Evolutionary conservation across 2,113 vertebrate species (phyloP).

Genomic region (Arothron firmamentum): DNA sequence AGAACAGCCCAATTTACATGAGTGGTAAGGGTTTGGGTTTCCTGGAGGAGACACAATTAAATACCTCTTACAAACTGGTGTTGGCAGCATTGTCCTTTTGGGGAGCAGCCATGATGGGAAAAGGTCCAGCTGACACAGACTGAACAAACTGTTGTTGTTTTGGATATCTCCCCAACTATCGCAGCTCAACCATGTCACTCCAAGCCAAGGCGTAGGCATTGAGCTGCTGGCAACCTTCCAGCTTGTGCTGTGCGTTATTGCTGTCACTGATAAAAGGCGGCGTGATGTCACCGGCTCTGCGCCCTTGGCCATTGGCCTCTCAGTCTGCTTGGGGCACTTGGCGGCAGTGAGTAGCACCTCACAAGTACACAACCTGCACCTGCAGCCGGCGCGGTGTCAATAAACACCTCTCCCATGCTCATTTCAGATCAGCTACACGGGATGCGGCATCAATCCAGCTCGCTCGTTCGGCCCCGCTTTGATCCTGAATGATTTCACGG

Average conservation of each 20-base stretch:
- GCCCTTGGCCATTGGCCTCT: slow-evolving; percentile 91
- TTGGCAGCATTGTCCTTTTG: slow-evolving; percentile 10
- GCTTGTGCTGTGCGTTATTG: slow-evolving; percentile 93
- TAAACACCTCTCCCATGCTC: slow-evolving; percentile 19
- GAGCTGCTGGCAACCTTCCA: slow-evolving; percentile 94
- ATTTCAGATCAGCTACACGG: slow-evolving; percentile 91
- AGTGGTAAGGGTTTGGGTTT: slow-evolving; percentile 5
- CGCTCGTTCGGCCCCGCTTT: slow-evolving; percentile 91
- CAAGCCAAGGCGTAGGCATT: slow-evolving; percentile 87
- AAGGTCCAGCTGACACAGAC: slow-evolving; percentile 22
- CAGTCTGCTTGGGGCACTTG: slow-evolving; percentile 89
- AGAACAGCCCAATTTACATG: background rate
- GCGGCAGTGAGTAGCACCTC: slow-evolving; percentile 81
- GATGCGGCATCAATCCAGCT: slow-evolving; percentile 96
- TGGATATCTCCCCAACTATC: slow-evolving; percentile 18
- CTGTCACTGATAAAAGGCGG: slow-evolving; percentile 89
- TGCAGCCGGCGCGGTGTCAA: background rate
- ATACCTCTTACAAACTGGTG: slow-evolving; percentile 9
- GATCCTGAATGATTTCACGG: slow-evolving; percentile 78
- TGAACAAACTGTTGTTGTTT: slow-evolving; percentile 44
- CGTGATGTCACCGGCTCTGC: slow-evolving; percentile 86
- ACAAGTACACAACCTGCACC: background rate
- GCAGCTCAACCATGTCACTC: slow-evolving; percentile 73
- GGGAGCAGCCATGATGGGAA: slow-evolving; percentile 28
- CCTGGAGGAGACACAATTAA: slow-evolving; percentile 11